These are phyloP conservation scores for Oreochromis grahami DNA, from an alignment of 2,797 vertebrate genomes.

Conservation along the genomic window DNA sequence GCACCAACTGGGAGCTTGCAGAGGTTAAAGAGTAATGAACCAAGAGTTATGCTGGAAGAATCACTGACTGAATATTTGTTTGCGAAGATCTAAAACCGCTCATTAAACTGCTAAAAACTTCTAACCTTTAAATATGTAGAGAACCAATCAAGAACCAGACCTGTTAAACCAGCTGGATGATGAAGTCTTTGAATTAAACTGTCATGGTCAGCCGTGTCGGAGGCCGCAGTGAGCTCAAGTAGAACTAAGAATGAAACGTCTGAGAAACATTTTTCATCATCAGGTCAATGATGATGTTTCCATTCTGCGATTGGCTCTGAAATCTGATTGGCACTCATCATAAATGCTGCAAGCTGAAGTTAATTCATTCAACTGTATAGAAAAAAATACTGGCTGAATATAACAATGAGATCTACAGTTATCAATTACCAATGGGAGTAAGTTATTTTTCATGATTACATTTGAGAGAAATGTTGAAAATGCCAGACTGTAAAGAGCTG, in stretches of 20 bases:
- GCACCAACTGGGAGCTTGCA: neutral
- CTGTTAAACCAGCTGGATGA: neutral
- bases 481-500: too few relatives aligned
- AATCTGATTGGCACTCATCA: neutral
- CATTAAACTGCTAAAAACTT: neutral
- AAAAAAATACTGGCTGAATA: neutral
- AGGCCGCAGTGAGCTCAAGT: neutral
- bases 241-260: neutral
- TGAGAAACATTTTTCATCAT: neutral
- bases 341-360: neutral
- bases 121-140: neutral
- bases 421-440: neutral
- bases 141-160: neutral
- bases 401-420: neutral
- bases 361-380: neutral
- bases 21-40: neutral
- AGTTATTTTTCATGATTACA: neutral
- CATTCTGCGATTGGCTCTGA: neutral
- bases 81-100: neutral
- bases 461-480: neutral
- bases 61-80: neutral
- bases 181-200: neutral
- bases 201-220: rapidly evolving
- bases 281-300: neutral
- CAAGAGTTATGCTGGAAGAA: neutral